Base-by-base conservation (phyloP, 2,888 invertebrate species). In the Andrena fulva region DNA sequence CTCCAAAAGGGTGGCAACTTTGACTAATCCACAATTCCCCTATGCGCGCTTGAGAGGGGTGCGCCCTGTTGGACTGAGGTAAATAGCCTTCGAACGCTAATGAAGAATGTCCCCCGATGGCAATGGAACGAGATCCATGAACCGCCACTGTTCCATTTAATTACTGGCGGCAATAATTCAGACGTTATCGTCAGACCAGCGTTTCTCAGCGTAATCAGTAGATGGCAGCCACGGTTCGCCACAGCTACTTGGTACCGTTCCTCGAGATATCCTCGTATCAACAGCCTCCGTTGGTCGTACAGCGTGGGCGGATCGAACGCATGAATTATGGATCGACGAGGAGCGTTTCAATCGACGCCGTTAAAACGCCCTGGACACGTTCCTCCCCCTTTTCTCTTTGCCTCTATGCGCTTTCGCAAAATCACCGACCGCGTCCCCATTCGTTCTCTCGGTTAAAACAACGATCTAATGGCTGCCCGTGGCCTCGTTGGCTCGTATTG, bases 161-260 rank as follows among this genome's bases (percentile, higher is more conserved):
- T 82, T 82, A 77, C 52, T 48, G 35, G 10, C 29, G 27, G 70
- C 56, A 73, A 74, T 74, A 71, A 75, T 74, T 77, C 67, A 60
- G 20, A 48, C 56, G 56, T 82, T 84, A 84, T 82, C 83, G 72
- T 64, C 62, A 6, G 74, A 5, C 54, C 42, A 60, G 56, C n/a
- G 54, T 68, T 27, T n/a, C 63, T 63, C 56, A 78, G 56, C 29
- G 29, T 33, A 31, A 64, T 69, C 87, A 76, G 79, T 76, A 87
- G 87, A 87, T 87, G 87, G 87, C 87, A 78, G 83, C 42, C 60
- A 77, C 29, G 48, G 83, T 42, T 20, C 66, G 54, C 50, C 31
- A 2, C n/a, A 6, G 50, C 8, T 4, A 8, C 71, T 66, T 12
- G 35, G 7, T 16, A 10, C 33, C 20, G 48, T 27, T 42, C 10